Evolutionary conservation across 2,888 invertebrate genomes (phyloP).

Genomic region (Platycheirus albimanus): DNA sequence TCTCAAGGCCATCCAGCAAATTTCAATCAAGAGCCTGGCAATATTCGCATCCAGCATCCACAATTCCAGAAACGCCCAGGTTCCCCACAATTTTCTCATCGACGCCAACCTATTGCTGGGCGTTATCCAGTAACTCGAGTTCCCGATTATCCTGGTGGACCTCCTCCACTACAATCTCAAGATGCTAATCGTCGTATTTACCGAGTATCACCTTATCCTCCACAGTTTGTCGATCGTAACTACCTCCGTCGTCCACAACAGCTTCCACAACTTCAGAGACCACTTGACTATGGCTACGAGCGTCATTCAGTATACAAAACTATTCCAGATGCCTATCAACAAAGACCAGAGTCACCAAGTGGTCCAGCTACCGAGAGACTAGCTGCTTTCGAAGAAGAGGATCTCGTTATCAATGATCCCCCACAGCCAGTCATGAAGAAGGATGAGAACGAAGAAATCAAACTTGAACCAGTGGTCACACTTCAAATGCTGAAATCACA

Average conservation of each 20-base stretch:
- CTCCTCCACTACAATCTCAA: slow-evolving; percentile 74
- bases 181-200: slow-evolving; percentile 81
- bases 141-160: slow-evolving; percentile 77
- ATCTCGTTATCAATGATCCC: slow-evolving; percentile 82
- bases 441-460: slow-evolving; percentile 78
- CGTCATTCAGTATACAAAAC: slow-evolving; percentile 77
- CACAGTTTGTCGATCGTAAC: slow-evolving; percentile 77
- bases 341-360: slow-evolving; percentile 67
- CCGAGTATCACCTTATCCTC: slow-evolving; percentile 77
- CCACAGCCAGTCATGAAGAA: slow-evolving; percentile 81
- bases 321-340: slow-evolving; percentile 73
- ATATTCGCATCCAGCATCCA: slow-evolving; percentile 79
- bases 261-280: slow-evolving; percentile 61
- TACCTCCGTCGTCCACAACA: slow-evolving; percentile 78
- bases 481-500: slow-evolving; percentile 88
- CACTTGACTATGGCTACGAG: slow-evolving; percentile 78
- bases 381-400: slow-evolving; percentile 81
- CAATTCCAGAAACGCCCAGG: slow-evolving; percentile 76
- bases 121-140: slow-evolving; percentile 80
- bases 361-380: slow-evolving; percentile 75
- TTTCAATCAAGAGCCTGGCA: slow-evolving; percentile 80
- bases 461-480: slow-evolving; percentile 85
- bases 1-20: slow-evolving; percentile 82
- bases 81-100: slow-evolving; percentile 80
- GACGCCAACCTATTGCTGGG: slow-evolving; percentile 77